Evolutionary conservation across 2,888 invertebrate genomes (phyloP), one percentile per base, ranked within the genome.

Genomic region (Camptogramma bilineatum): DNA sequence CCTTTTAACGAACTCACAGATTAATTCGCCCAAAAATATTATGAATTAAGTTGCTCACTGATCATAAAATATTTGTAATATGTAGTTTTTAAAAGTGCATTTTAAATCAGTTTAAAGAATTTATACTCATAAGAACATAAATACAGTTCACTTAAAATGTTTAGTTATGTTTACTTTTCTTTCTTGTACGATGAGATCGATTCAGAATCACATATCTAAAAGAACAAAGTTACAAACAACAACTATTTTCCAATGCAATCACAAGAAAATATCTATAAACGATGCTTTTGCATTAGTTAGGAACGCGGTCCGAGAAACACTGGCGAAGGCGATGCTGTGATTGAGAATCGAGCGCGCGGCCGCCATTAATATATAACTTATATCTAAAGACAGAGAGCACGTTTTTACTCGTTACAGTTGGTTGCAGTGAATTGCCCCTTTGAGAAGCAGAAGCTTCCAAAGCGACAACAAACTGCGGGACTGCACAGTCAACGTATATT

Each of bases 341-440:
- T 39, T 39, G 13, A 39, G 34, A 39, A 39, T 39, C 34, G 34
- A 28, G 34, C 13, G 13, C 13, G 44, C 18, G n/a, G n/a, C n/a
- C n/a, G 10, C 13, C 10, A 18, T 48, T 19, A 19, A 9, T 19
- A 44, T 17, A 24, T 31, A 24, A 24, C 31, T 48, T 48, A 56
- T 34, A 19, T 39, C 21, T 24, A 57, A 17, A 57, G 39, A 57
- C 17, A 50, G 42, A 57, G 39, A 57, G 50, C 50, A 50, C 50
- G 57, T 39, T 50, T 50, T 34, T 47, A 48, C 47, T 34, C 2
- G 24, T 13, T 16, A 16, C 21, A 28, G 34, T 1, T 7, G 19
- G 31, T n/a, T 48, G n/a, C 21, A 3, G 50, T 50, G 57, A 21
- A 4, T 17, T 50, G 57, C 9, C 24, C 50, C 13, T 24, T 57